Base-by-base conservation (phyloP, 2,888 invertebrate species). In the Synergus itoensis region DNA sequence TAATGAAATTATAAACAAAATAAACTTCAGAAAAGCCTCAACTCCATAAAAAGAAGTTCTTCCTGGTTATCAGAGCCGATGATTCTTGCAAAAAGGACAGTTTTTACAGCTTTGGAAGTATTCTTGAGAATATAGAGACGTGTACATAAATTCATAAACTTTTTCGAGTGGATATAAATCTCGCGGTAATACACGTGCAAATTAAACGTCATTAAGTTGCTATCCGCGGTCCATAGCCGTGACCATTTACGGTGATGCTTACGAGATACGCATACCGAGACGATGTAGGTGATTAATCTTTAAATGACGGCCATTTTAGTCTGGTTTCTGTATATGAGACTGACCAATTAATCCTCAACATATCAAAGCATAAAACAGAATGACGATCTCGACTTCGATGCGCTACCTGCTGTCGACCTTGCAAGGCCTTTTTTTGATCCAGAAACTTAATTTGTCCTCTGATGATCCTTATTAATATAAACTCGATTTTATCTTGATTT, bases 191-290 rank as follows among this genome's bases (percentile, higher is more conserved):
- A 73, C 48, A 69, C 76, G 79, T 79, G 79, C 78, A 82, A 81
- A 82, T 82, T 82, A 82, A 81, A 79, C 82, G 80, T 82, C 81
- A 82, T 80, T 82, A 81, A 45, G 79, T 18, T 14, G 63, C 48
- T 36, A 36, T 21, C 65, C 53, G 57, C 57, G 64, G 48, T 57
- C 45, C 14, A 63, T 18, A 45, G 40, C 77, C 64, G 45, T 75
- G 79, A 73, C 69, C 69, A 79, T 73, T 76, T 73, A 73, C 28
- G 76, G 76, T 53, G 63, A 79, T 57, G 48, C 53, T 65, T 64
- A 48, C 48, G 73, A 67, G 77, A 77, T 48, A 48, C 69, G 69
- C 69, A 73, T 73, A 53, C 69, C 53, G 48, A 67, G 21, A 67
- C 45, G 67, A 67, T 67, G 45, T 67, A 28, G 67, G 45, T 83